These are phyloP conservation scores for Sialia sialis DNA, from an alignment of 2,113 vertebrate species.

Conservation along the genomic window DNA sequence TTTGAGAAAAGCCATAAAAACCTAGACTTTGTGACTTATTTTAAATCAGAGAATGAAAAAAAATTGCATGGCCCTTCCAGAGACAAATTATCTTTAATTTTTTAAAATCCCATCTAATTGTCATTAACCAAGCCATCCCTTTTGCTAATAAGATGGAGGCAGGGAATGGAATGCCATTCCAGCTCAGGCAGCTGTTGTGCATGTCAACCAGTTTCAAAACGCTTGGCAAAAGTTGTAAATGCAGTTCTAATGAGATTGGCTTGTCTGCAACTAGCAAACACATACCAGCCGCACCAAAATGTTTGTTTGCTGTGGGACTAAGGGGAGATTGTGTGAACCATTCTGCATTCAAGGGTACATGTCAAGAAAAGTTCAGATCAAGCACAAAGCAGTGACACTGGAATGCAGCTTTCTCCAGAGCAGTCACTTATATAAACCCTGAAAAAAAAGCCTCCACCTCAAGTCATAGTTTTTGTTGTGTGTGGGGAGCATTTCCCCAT, in stretches of 20 bases:
- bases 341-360: conserved; percentile 19
- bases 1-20: neutral
- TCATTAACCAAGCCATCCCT: conserved; percentile 19
- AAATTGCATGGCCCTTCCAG: neutral
- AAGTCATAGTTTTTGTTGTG: neutral
- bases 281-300: conserved; percentile 39
- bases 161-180: neutral
- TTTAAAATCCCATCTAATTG: neutral
- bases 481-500: rapidly evolving
- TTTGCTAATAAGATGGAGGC: neutral
- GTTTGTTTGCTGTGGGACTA: conserved; percentile 49
- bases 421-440: neutral
- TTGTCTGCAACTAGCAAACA: conserved; percentile 51
- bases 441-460: neutral
- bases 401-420: conserved; percentile 33
- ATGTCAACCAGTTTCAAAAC: conserved; percentile 17
- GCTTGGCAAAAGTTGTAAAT: conserved; percentile 61
- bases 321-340: conserved; percentile 26
- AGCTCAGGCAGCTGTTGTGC: conserved; percentile 29
- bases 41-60: neutral
- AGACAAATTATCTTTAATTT: conserved; percentile 29
- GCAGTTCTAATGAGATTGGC: conserved; percentile 34
- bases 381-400: conserved; percentile 27
- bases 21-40: neutral
- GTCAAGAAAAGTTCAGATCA: conserved; percentile 53